These are phyloP conservation scores for Oreochromis niloticus DNA, from an alignment of 2,113 vertebrate genomes.

Conservation along the genomic window DNA sequence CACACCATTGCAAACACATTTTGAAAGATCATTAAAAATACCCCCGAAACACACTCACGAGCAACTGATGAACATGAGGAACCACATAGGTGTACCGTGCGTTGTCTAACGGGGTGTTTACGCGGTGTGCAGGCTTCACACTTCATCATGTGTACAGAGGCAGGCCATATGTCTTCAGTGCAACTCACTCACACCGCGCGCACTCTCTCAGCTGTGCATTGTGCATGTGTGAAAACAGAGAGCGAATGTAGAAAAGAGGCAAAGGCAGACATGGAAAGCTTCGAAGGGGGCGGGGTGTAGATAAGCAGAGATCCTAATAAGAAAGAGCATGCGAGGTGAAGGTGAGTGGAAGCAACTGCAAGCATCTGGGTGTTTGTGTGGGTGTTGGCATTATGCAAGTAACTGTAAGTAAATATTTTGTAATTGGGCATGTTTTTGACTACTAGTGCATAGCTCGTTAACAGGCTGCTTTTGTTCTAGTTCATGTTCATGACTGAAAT, in stretches of 20 bases:
- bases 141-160: constrained; percentile 41
- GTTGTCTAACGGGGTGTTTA: not conserved
- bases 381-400: not conserved
- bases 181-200: constrained; percentile 1
- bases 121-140: not conserved
- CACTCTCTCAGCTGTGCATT: not conserved
- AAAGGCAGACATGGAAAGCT: not conserved
- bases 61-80: constrained; percentile 13
- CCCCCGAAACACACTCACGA: not conserved
- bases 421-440: constrained; percentile 12
- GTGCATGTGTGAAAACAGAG: constrained; percentile 12
- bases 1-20: not conserved
- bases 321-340: not conserved
- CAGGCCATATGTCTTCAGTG: constrained; percentile 44
- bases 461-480: not conserved
- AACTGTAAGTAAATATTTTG: constrained; percentile 4
- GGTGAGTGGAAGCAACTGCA: not conserved
- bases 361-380: not conserved
- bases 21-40: constrained; percentile 13
- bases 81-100: not conserved
- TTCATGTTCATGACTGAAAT: constrained; percentile 14
- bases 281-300: not conserved
- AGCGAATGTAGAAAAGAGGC: not conserved
- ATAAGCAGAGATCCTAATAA: not conserved
- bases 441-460: not conserved